Evolutionary conservation across 2,113 vertebrate genomes (phyloP).

Genomic region (Apeltes quadracus): DNA sequence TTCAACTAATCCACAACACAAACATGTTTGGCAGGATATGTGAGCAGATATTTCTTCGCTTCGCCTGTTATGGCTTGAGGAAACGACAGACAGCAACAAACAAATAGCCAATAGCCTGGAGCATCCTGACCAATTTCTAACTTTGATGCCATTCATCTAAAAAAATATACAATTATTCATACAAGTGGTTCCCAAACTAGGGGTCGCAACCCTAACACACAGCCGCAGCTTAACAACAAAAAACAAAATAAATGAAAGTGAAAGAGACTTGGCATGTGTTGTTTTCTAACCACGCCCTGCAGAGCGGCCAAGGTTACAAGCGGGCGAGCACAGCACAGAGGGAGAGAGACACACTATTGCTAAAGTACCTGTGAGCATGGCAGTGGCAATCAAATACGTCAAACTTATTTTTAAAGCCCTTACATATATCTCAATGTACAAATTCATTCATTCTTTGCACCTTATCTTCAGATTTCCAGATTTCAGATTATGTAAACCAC

Average conservation of each 20-base stretch:
- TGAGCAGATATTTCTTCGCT: not conserved
- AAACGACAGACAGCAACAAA: constrained; percentile 1
- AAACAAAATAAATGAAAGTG: no score
- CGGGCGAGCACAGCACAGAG: no score
- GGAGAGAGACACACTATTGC: no score
- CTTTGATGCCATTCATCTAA: not conserved
- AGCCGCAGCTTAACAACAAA: no score
- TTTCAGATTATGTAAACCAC: not conserved
- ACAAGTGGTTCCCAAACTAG: not conserved
- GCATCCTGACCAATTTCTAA: not conserved
- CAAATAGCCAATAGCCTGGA: not conserved
- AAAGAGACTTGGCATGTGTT: no score
- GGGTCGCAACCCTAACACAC: no score
- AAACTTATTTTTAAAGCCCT: no score
- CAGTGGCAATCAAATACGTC: not conserved
- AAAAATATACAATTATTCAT: not conserved
- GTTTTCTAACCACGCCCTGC: no score
- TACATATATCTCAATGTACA: not conserved
- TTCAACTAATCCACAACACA: constrained; percentile 29
- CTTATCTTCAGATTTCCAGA: no score
- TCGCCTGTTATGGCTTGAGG: not conserved
- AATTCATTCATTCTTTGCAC: not conserved
- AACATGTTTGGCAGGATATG: constrained; percentile 22
- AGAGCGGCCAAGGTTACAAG: no score
- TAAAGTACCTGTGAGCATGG: not conserved